Conservation (phyloP, 2,797 vertebrate genomes). For the Alcedo atthis region DNA sequence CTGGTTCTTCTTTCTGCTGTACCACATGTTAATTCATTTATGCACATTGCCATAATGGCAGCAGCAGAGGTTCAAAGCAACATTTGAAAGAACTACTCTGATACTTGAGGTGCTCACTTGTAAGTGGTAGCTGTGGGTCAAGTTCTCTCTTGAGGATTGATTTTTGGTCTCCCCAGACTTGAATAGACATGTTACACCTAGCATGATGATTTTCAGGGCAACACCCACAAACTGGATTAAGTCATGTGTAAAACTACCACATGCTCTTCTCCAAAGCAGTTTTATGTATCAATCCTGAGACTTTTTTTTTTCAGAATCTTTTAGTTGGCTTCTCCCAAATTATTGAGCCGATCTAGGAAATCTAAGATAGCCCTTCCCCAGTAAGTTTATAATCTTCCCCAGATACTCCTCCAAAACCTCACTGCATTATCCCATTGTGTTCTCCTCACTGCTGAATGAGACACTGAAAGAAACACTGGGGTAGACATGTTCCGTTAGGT, state of each 20-base stretch:
- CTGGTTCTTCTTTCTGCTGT: slow-evolving; percentile 65
- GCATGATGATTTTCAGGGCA: not conserved
- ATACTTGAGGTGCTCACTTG: not conserved
- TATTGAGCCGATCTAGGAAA: not conserved
- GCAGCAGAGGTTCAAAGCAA: slow-evolving; percentile 28
- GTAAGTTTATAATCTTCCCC: not conserved
- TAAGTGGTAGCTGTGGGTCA: not conserved
- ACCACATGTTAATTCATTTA: slow-evolving; percentile 63
- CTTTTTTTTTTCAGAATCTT: not conserved
- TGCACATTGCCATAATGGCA: slow-evolving; percentile 46
- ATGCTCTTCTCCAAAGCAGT: not conserved
- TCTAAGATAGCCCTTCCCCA: not conserved
- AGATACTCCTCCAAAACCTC: not conserved
- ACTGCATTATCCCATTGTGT: not conserved
- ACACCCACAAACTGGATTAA: not conserved
- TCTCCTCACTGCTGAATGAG: not conserved
- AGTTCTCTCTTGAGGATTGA: not conserved
- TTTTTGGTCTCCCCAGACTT: not conserved
- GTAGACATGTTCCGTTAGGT: not conserved
- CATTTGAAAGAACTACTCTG: not conserved
- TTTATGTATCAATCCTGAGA: not conserved
- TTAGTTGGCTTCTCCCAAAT: not conserved
- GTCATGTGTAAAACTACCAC: not conserved
- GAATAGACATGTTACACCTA: not conserved
- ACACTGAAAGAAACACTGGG: not conserved